phyloP scores from a whole-genome alignment of 1,140 invertebrate genomes.

The Lordiphosa collinella region DNA sequence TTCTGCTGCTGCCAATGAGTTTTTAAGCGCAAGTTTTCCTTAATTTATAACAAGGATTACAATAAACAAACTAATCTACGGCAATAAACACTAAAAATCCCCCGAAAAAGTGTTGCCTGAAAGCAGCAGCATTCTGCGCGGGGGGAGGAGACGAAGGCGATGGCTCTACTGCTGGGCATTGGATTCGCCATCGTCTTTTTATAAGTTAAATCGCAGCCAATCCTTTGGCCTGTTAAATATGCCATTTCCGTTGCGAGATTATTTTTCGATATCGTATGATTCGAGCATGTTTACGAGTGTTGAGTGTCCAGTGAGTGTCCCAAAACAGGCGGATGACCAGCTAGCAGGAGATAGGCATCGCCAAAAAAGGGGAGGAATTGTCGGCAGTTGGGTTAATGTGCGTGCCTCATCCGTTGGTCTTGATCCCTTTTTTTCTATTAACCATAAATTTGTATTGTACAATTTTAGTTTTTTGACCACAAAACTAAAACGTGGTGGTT shows the following conservation, averaged over 20 bases:
- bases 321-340: constrained; percentile 25
- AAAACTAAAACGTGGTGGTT: constrained; percentile 19
- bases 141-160: neutral
- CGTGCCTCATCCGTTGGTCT: constrained; percentile 51
- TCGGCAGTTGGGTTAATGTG: constrained; percentile 39
- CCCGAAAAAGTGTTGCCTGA: constrained; percentile 52
- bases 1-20: constrained; percentile 45
- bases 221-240: constrained; percentile 74
- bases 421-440: constrained; percentile 74
- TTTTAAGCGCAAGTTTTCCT: constrained; percentile 69
- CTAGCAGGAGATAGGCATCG: constrained; percentile 58
- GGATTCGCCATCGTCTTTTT: constrained; percentile 32
- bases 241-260: constrained; percentile 72
- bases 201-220: constrained; percentile 71
- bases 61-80: constrained; percentile 77
- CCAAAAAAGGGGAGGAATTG: constrained; percentile 13
- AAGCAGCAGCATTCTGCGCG: constrained; percentile 12
- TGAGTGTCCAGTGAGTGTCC: constrained; percentile 33
- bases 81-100: constrained; percentile 78
- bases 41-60: constrained; percentile 77
- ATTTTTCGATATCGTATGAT: constrained; percentile 76
- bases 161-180: constrained; percentile 19
- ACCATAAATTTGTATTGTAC: constrained; percentile 70
- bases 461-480: constrained; percentile 35
- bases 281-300: constrained; percentile 68